These are phyloP conservation scores for Aphelenchoides fujianensis DNA, from an alignment of 1,140 invertebrate species.

Conservation along the genomic window DNA sequence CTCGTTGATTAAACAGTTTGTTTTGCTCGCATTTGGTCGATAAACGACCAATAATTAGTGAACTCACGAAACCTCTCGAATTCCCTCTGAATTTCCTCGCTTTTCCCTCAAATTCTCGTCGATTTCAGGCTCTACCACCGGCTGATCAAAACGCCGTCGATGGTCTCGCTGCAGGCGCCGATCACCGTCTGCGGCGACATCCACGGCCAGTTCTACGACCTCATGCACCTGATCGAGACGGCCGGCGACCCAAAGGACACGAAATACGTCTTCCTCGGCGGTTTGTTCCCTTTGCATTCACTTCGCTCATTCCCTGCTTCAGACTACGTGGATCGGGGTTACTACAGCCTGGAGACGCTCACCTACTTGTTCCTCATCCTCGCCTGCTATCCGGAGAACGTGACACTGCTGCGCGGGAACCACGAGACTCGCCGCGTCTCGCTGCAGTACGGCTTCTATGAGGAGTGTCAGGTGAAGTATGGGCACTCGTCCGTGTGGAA, in stretches of 20 bases:
- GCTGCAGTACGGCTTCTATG: conserved; percentile 69
- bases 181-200: conserved; percentile 60
- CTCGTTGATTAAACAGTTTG: conserved; percentile 15
- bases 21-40: too few species aligned
- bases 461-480: conserved; percentile 62
- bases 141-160: conserved; percentile 41
- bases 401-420: conserved; percentile 92
- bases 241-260: conserved; percentile 74
- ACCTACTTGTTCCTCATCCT: conserved; percentile 89
- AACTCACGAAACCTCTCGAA: too few species aligned
- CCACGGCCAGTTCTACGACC: conserved; percentile 75
- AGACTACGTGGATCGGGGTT: conserved; percentile 95
- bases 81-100: too few species aligned
- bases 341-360: conserved; percentile 98
- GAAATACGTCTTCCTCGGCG: conserved; percentile 52
- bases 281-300: conserved; percentile 30
- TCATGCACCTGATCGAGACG: conserved; percentile 98
- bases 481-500: conserved; percentile 60
- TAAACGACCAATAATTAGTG: too few species aligned
- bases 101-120: too few species aligned
- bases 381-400: conserved; percentile 95
- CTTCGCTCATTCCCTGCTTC: conserved; percentile 26
- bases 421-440: conserved; percentile 94
- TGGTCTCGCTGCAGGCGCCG: conserved; percentile 51
- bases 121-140: conserved; percentile 46